Base-by-base conservation (phyloP, 1,140 invertebrate species). In the Galendromus occidentalis region DNA sequence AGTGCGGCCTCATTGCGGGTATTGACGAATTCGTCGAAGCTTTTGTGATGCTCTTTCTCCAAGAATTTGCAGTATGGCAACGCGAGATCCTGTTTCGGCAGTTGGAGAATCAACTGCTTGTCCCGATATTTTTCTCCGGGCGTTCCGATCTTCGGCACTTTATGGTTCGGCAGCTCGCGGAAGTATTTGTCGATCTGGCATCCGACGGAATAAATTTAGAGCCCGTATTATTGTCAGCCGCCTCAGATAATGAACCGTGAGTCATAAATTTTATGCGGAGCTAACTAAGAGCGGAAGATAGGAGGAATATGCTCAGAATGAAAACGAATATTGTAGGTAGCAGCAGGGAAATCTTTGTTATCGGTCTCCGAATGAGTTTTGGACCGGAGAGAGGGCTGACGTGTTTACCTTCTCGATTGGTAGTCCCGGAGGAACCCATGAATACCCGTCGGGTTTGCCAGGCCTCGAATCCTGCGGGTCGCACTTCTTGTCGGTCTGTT, bases 41-140 rank as follows among this genome's bases (percentile, higher is more conserved):
- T 84, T 47, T 83, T 81, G 71, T 82, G 80, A 74, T 89, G 81
- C 71, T 84, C 76, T 69, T 72, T 39, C 64, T 87, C 86, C 65
- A 94, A 79, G 74, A 92, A 88, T 71, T 86, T 84, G 74, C 90
- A 93, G 73, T 92, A 91, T 64, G 85, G 82, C 69, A 89, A 76
- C 17, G 88, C 86, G 42, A 96, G 79, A 75, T 98, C 94, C 78
- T 97, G 92, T 75, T 89, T 91, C 17, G 92, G 92, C 70, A 96
- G 79, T 76, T 97, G 92, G 64, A 82, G 79, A 65, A 90, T 85
- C 67, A 98, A 77, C 76, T 92, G 87, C 68, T 85, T 82, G 72
- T 87, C 82, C 69, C 90, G 74, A 75, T 84, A 79, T 73, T 85
- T 80, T 76, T 91, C 86, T 30, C 90, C 87, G 45, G 83, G 78